These are phyloP conservation scores for Anastrepha ludens DNA, from an alignment of 1,140 invertebrate species.

Conservation along the genomic window DNA sequence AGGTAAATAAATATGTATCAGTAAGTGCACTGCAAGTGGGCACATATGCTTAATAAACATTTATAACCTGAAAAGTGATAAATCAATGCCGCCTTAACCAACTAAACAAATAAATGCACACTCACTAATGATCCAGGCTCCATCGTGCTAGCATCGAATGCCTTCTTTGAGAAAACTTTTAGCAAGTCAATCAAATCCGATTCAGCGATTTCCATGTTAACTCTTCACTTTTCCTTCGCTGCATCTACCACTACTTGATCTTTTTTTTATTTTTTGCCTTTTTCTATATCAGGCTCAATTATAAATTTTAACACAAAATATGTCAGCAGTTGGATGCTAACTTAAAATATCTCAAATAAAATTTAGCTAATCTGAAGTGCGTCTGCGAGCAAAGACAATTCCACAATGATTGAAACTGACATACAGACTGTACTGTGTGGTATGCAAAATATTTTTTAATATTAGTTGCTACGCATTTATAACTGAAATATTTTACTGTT, in stretches of 20 bases:
- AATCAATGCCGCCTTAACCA: not conserved
- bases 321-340: not conserved
- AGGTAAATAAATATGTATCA: not conserved
- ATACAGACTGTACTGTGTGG: constrained; percentile 8
- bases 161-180: constrained; percentile 8
- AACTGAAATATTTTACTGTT: not conserved
- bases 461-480: not conserved
- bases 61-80: not conserved
- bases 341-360: not conserved
- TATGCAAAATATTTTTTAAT: constrained; percentile 5
- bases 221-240: not conserved
- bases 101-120: not conserved
- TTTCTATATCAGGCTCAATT: not conserved
- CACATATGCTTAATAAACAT: not conserved
- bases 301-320: not conserved
- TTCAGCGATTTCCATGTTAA: constrained; percentile 34
- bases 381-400: not conserved
- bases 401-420: not conserved
- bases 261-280: not conserved
- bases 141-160: constrained; percentile 8
- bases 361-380: not conserved
- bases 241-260: not conserved
- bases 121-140: constrained; percentile 21
- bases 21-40: not conserved
- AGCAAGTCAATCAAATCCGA: constrained; percentile 17